These are phyloP conservation scores for Endotricha flammealis DNA, from an alignment of 2,888 invertebrate species.

Conservation along the genomic window DNA sequence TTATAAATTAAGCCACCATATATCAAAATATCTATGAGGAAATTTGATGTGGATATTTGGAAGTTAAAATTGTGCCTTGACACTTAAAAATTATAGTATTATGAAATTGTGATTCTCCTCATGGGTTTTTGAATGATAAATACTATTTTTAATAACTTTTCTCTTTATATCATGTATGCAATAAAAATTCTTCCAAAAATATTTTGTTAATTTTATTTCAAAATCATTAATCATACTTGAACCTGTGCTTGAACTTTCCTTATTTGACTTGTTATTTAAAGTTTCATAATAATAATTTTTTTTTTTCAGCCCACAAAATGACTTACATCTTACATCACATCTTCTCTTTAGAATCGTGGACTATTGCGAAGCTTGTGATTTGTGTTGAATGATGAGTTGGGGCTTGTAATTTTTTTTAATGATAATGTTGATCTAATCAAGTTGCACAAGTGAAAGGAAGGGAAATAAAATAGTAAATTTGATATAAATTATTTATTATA, in stretches of 20 bases:
- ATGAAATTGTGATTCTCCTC: conserved; percentile 32
- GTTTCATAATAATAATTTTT: no score
- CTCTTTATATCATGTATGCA: conserved; percentile 24
- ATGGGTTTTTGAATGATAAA: conserved; percentile 42
- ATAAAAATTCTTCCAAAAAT: conserved; percentile 22
- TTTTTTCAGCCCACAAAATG: no score
- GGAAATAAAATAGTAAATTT: not conserved
- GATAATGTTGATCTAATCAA: not conserved
- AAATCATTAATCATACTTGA: no score
- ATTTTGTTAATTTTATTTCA: not conserved
- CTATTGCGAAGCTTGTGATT: no score
- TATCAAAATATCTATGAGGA: conserved; percentile 48
- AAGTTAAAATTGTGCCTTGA: conserved; percentile 49
- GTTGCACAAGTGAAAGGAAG: not conserved
- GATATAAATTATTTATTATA: conserved; percentile 10
- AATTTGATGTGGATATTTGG: conserved; percentile 24
- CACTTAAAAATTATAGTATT: conserved; percentile 4
- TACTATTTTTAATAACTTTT: conserved; percentile 11
- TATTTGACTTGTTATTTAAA: no score
- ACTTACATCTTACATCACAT: no score
- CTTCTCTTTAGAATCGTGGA: no score
- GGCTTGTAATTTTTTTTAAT: no score
- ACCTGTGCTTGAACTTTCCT: no score
- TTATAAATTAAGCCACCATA: conserved; percentile 36
- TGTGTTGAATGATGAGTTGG: no score